These are phyloP conservation scores for Gastracanthus pulcherrimus DNA, from an alignment of 2,888 invertebrate genomes.

Conservation along the genomic window DNA sequence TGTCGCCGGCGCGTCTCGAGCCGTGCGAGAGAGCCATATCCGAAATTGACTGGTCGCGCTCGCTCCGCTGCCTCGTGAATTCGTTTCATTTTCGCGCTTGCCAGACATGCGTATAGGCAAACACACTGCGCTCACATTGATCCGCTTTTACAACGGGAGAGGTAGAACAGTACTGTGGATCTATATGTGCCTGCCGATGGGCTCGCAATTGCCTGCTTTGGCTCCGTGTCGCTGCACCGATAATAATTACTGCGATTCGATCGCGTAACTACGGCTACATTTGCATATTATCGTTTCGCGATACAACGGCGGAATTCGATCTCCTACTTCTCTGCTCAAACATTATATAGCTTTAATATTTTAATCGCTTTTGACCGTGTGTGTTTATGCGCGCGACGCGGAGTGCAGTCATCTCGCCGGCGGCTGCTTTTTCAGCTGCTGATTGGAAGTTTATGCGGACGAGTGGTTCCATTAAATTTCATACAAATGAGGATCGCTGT, in stretches of 20 bases:
- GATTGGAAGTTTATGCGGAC: conserved; percentile 3
- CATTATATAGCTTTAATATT: neutral
- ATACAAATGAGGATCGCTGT: neutral
- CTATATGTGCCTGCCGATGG: neutral
- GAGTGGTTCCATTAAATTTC: neutral
- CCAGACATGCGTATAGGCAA: neutral
- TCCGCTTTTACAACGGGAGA: neutral
- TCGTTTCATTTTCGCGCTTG: neutral
- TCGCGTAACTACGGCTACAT: neutral
- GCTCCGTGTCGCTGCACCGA: neutral
- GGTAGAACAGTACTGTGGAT: neutral
- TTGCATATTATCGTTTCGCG: conserved; percentile 13
- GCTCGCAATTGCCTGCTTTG: neutral
- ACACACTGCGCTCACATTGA: neutral
- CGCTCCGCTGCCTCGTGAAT: neutral
- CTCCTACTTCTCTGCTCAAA: neutral
- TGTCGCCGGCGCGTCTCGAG: neutral
- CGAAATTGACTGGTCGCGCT: conserved; percentile 1
- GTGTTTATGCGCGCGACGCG: neutral
- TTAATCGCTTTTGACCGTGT: neutral
- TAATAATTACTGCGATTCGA: conserved; percentile 11
- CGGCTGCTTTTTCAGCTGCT: neutral
- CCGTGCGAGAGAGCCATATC: neutral
- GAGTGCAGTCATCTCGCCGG: no score
- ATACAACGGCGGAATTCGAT: neutral